These are phyloP conservation scores for Drosophila murphyi DNA, from an alignment of 1,140 invertebrate species.

Conservation along the genomic window DNA sequence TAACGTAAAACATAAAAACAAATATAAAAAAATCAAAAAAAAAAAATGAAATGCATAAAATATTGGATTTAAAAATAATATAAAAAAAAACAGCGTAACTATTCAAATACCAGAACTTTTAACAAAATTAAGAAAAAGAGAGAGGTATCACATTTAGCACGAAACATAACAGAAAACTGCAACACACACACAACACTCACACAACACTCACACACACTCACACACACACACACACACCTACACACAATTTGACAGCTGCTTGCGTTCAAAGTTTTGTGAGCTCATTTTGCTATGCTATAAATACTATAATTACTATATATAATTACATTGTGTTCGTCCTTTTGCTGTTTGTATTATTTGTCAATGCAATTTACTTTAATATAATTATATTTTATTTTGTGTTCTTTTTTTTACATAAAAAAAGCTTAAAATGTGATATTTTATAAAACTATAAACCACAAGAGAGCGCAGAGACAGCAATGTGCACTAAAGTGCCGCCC, in stretches of 20 bases:
- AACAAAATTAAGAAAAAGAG: slow-evolving; percentile 5
- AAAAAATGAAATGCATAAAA: slow-evolving; percentile 38
- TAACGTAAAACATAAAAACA: slow-evolving; percentile 57
- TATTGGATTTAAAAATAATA: slow-evolving; percentile 55
- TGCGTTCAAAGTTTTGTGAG: slow-evolving; percentile 22
- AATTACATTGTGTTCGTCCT: background rate
- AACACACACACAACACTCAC: slow-evolving; percentile 16
- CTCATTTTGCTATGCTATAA: slow-evolving; percentile 26
- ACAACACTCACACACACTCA: background rate
- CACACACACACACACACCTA: slow-evolving; percentile 9
- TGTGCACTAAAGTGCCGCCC: slow-evolving; percentile 12
- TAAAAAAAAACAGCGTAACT: slow-evolving; percentile 23
- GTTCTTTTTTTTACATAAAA: slow-evolving; percentile 56
- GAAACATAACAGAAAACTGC: slow-evolving; percentile 5
- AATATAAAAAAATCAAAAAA: slow-evolving; percentile 45
- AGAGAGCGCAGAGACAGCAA: slow-evolving; percentile 28
- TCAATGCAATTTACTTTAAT: slow-evolving; percentile 29
- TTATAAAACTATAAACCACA: slow-evolving; percentile 73
- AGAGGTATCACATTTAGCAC: slow-evolving; percentile 25
- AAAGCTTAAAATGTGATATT: slow-evolving; percentile 84
- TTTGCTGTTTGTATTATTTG: slow-evolving; percentile 1
- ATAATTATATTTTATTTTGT: slow-evolving; percentile 27
- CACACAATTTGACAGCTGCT: slow-evolving; percentile 27
- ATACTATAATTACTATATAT: slow-evolving; percentile 25
- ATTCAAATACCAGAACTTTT: slow-evolving; percentile 19